These are phyloP conservation scores for Agrotis segetum DNA, from an alignment of 2,888 invertebrate species.

Conservation along the genomic window DNA sequence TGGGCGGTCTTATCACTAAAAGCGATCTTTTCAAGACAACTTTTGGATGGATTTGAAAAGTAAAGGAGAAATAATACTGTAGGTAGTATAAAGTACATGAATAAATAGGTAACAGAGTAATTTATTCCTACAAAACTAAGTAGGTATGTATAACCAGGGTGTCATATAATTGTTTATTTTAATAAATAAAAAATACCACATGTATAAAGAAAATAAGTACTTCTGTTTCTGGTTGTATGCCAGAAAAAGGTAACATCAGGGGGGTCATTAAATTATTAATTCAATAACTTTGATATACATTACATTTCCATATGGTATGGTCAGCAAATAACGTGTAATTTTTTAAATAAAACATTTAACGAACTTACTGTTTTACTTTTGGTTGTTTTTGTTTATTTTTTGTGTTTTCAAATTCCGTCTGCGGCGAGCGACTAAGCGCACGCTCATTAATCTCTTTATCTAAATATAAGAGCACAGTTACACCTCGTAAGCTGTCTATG, in stretches of 20 bases:
- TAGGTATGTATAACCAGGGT: too few species aligned
- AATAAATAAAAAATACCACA: too few species aligned
- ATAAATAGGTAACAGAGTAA: too few species aligned
- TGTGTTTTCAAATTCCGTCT: constrained; percentile 82
- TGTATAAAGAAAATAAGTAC: too few species aligned
- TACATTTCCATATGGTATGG: neutral
- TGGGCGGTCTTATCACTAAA: too few species aligned
- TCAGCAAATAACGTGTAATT: neutral
- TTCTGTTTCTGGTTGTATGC: neutral
- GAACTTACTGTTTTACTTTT: constrained; percentile 89
- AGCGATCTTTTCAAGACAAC: too few species aligned
- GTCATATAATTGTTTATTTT: too few species aligned
- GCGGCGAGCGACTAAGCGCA: constrained; percentile 90
- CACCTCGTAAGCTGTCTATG: constrained; percentile 95
- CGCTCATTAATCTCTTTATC: constrained; percentile 95
- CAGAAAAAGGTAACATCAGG: neutral
- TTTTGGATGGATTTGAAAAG: too few species aligned
- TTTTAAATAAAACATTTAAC: constrained; percentile 1
- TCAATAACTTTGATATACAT: neutral
- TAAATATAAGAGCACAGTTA: constrained; percentile 94
- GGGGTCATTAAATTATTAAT: neutral
- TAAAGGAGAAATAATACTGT: too few species aligned
- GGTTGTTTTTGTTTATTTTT: constrained; percentile 86
- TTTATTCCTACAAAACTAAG: too few species aligned
- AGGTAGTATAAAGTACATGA: too few species aligned